A percentile compares a stretch with the other conserved stretches of the same genome.
These are phyloP conservation scores for Meriones psammophilus DNA, from an alignment of 2,797 vertebrate species.

Conservation along the genomic window DNA sequence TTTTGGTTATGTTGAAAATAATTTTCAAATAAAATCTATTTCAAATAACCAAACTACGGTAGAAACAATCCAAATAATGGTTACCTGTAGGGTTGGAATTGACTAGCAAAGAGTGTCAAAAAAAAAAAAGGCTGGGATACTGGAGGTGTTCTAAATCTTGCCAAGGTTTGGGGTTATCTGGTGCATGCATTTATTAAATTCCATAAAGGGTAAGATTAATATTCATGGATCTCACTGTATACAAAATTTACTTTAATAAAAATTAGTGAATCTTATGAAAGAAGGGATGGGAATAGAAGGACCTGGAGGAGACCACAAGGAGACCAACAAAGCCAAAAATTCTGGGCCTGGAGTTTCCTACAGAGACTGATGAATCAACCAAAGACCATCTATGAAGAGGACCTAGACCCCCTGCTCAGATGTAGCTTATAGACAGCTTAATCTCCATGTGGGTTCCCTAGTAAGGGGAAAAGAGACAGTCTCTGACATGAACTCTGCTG, in stretches of 20 bases:
- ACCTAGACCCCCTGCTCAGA: no score
- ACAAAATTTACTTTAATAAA: constrained; percentile 20
- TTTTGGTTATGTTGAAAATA: constrained; percentile 30
- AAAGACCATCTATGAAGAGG: no score
- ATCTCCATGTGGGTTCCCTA: no score
- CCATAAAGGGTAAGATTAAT: background rate
- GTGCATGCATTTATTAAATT: background rate
- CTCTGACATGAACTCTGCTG: no score
- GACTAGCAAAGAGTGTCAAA: background rate
- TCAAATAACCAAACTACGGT: constrained; percentile 5
- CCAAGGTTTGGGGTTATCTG: background rate
- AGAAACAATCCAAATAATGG: constrained; percentile 20
- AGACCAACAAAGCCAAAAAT: no score
- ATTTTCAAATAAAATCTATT: constrained; percentile 51
- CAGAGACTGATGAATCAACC: no score
- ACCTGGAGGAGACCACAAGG: no score
- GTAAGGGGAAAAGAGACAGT: no score
- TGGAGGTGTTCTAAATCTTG: background rate
- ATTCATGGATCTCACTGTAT: constrained; percentile 2
- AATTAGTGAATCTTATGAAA: background rate
- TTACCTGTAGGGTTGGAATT: background rate
- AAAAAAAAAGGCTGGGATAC: background rate
- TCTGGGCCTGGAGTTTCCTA: no score
- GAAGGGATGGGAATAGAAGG: no score
- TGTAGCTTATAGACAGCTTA: no score